A percentile compares a stretch with the other conserved stretches of the same genome.
phyloP scores from a whole-genome alignment of 2,888 invertebrate species.

The Drosophila neotestacea region DNA sequence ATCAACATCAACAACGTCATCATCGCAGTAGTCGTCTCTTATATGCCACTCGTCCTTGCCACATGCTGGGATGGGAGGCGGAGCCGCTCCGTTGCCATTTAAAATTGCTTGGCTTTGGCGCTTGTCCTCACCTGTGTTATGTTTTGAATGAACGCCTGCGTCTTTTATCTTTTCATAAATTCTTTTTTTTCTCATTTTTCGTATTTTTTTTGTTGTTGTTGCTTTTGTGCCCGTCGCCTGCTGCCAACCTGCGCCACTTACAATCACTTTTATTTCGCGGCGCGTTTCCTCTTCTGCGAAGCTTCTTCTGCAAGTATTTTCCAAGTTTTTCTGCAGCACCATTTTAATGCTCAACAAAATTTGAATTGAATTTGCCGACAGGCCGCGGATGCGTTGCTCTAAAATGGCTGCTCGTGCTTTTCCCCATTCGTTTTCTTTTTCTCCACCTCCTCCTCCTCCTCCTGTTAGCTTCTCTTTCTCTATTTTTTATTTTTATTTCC shows the following conservation, averaged over 20 bases:
- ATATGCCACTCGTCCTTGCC: constrained; percentile 43
- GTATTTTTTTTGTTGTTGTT: constrained; percentile 53
- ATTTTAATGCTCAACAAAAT: constrained; percentile 80
- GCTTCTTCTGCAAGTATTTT: constrained; percentile 37
- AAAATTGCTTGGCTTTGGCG: constrained; percentile 75
- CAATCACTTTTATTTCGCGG: constrained; percentile 77
- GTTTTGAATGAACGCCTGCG: constrained; percentile 79
- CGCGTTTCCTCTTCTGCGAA: constrained; percentile 38
- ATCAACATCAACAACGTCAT: constrained; percentile 4
- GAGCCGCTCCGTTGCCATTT: constrained; percentile 62
- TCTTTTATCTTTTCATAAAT: constrained; percentile 80
- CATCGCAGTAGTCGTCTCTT: constrained; percentile 12
- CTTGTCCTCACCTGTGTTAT: constrained; percentile 79
- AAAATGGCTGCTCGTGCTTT: constrained; percentile 37
- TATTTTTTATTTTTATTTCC: constrained; percentile 46
- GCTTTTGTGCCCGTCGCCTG: neutral
- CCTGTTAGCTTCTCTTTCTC: neutral
- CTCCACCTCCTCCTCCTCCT: constrained; percentile 12
- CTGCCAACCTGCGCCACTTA: constrained; percentile 63
- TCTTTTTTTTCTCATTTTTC: constrained; percentile 36
- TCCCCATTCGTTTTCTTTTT: neutral
- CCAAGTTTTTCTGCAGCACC: constrained; percentile 55
- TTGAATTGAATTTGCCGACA: constrained; percentile 80
- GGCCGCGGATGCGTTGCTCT: constrained; percentile 53
- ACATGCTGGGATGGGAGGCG: neutral